These are phyloP conservation scores for Drosophila ustulata DNA, from an alignment of 2,888 invertebrate genomes.

Conservation along the genomic window DNA sequence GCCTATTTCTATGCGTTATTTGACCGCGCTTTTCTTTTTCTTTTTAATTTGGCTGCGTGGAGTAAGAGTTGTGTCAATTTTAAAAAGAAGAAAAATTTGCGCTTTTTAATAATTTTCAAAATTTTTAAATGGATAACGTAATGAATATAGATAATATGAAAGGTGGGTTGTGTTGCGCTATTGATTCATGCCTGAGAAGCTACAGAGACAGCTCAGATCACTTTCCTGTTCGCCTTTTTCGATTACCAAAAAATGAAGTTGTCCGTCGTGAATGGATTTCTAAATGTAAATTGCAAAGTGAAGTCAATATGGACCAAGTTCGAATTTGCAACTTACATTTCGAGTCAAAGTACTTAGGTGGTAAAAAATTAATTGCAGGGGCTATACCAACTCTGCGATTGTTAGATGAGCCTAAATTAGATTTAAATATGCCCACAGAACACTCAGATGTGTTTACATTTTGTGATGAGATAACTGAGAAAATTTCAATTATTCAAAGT, in stretches of 20 bases:
- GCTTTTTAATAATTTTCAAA: too few relatives aligned
- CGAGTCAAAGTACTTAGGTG: background rate
- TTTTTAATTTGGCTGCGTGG: too few relatives aligned
- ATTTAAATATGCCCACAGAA: background rate
- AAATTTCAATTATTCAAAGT: background rate
- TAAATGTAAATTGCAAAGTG: constrained; percentile 6
- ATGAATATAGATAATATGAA: too few relatives aligned
- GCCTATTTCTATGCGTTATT: too few relatives aligned
- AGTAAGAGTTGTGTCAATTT: too few relatives aligned
- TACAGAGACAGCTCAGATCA: constrained; percentile 1
- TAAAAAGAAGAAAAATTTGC: too few relatives aligned
- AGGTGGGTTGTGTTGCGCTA: too few relatives aligned
- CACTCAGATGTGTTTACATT: background rate
- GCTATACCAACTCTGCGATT: constrained; percentile 2
- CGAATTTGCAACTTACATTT: background rate
- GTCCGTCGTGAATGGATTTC: background rate
- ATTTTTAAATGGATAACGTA: too few relatives aligned
- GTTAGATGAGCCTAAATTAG: background rate
- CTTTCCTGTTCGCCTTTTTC: background rate
- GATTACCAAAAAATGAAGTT: background rate
- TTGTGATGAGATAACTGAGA: background rate
- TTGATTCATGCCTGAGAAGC: background rate
- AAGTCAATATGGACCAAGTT: background rate
- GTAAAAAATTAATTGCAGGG: background rate
- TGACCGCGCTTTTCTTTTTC: too few relatives aligned